Evolutionary conservation across 2,888 invertebrate genomes (phyloP), one percentile per base, ranked within the genome.

Genomic region (Drosophila neutralis): DNA sequence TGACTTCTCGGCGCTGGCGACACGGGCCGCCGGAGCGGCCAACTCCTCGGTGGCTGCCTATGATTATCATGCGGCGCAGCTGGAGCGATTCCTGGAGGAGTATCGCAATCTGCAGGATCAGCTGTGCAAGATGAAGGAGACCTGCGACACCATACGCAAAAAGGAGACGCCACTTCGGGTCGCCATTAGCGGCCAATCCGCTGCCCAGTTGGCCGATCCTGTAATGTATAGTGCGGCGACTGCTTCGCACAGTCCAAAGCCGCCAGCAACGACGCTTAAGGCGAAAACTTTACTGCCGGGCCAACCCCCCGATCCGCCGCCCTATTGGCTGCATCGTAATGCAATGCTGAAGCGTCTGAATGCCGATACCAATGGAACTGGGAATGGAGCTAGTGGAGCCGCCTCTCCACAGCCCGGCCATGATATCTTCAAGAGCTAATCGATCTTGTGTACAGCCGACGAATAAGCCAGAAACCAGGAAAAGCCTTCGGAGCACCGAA

Each of bases 11-110:
- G 82, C 90, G 2, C 73, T 92, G n/a, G 84, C 92, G 0, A 89
- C 83, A 4, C 80, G 92, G 0, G 83, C 92, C 0, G 90, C 87
- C 0, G 90, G 81, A 0, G 82, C 86, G 0, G 86, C 91, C 13
- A 90, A 91, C 18, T 93, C 94, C 2, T 94, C 94, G 69, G 94
- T 95, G 53, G 94, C 94, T 53, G 94, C 95, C 24, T 96, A 96
- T 91, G 96, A 97, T 90, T 96, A 96, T 88, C 95, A 96, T 91
- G 96, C 97, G 0, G 96, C 96, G 21, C 96, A 97, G 90, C 93
- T 97, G 74, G 97, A 97, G 89, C 94, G 95, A 65, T 97, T 97
- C 91, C 94, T 97, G 52, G 96, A 97, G 87, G 97, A 97, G 90
- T 97, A 97, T 90, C 94, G 96, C 80, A 95, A 94, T 83, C 94